Evolutionary conservation across 2,113 vertebrate genomes (phyloP).

Genomic region (Caranx melampygus): DNA sequence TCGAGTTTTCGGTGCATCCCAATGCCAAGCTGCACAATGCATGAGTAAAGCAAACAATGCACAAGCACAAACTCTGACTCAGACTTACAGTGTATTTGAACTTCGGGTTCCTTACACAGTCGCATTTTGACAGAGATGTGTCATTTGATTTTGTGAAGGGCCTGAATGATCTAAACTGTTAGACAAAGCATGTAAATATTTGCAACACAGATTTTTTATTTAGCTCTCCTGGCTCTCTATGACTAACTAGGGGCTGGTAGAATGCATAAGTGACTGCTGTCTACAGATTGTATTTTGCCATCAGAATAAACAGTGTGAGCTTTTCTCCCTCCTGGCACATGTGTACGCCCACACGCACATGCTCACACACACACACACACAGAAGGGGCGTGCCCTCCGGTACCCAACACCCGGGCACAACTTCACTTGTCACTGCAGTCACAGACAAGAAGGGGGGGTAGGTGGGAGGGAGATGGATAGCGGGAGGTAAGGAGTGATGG

Average conservation of each 20-base stretch:
- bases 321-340: slow-evolving; percentile 45
- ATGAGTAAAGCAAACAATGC: slow-evolving; percentile 49
- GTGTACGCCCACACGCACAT: background rate
- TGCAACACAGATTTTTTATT: slow-evolving; percentile 35
- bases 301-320: slow-evolving; percentile 59
- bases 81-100: slow-evolving; percentile 10
- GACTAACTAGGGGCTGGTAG: slow-evolving; percentile 57
- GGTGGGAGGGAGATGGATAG: slow-evolving; percentile 53
- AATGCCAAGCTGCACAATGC: slow-evolving; percentile 56
- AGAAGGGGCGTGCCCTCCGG: slow-evolving; percentile 67
- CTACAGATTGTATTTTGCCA: slow-evolving; percentile 60
- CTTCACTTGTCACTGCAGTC: slow-evolving; percentile 75
- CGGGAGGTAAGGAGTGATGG: slow-evolving; percentile 55
- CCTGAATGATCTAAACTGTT: slow-evolving; percentile 41
- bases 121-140: slow-evolving; percentile 6
- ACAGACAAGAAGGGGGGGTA: slow-evolving; percentile 51
- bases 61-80: slow-evolving; percentile 19
- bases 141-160: slow-evolving; percentile 25
- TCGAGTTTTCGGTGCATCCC: slow-evolving; percentile 65
- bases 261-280: slow-evolving; percentile 59
- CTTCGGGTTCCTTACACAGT: slow-evolving; percentile 17
- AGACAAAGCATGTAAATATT: slow-evolving; percentile 61
- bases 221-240: slow-evolving; percentile 34
- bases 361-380: slow-evolving; percentile 18
- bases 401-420: slow-evolving; percentile 66